Evolutionary conservation across 2,113 vertebrate species (phyloP).

Genomic region (Acinonyx jubatus): DNA sequence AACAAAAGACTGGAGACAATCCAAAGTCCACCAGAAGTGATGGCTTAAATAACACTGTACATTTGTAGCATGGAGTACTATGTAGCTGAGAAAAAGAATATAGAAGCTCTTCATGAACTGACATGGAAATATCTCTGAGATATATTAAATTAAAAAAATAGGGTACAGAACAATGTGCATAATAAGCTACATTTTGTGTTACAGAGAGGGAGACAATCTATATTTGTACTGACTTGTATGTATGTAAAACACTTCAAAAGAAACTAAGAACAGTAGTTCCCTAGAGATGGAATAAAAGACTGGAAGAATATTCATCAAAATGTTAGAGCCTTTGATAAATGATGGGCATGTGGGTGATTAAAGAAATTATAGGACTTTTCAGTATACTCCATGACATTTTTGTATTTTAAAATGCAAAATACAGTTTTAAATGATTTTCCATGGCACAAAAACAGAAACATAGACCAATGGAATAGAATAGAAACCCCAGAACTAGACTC

Average conservation of each 20-base stretch:
- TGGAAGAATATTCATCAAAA: background rate
- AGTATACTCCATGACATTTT: background rate
- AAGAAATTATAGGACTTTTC: background rate
- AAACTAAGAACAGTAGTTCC: background rate
- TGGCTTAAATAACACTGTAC: background rate
- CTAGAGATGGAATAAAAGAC: background rate
- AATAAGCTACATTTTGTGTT: background rate
- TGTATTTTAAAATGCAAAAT: background rate
- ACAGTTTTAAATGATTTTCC: background rate
- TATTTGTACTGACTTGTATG: background rate
- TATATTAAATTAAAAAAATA: background rate
- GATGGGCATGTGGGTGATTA: background rate
- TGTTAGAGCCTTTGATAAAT: background rate
- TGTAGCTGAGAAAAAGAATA: background rate
- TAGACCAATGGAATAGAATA: too few species aligned
- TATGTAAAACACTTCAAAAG: background rate
- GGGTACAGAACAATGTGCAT: background rate
- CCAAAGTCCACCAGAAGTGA: background rate
- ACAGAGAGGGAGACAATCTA: background rate
- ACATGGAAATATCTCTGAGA: background rate
- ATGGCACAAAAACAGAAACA: background rate
- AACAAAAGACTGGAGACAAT: background rate
- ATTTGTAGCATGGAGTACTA: background rate
- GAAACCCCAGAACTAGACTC: too few species aligned
- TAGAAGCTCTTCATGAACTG: background rate